These are phyloP conservation scores for Alectoris magna DNA, from an alignment of 2,797 vertebrate species.

Conservation along the genomic window DNA sequence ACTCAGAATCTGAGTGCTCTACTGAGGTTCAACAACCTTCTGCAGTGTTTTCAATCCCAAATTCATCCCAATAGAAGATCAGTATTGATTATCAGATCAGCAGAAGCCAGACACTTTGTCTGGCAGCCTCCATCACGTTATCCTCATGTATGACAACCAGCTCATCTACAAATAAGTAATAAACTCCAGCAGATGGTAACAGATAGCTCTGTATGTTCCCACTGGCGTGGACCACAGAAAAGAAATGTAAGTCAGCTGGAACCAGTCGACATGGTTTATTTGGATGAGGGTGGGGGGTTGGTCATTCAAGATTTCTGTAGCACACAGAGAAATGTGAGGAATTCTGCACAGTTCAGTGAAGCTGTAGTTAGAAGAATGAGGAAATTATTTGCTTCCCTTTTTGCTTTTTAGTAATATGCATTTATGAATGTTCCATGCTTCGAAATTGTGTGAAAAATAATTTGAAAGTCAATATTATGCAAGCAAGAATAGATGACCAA, in stretches of 20 bases:
- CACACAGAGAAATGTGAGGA: background rate
- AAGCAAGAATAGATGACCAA: background rate
- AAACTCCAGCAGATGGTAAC: background rate
- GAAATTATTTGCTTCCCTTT: background rate
- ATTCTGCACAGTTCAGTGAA: background rate
- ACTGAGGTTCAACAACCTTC: background rate
- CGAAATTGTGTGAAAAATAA: background rate
- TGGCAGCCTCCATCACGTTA: background rate
- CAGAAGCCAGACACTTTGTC: background rate
- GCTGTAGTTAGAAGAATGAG: background rate
- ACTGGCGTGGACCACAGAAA: background rate
- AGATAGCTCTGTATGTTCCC: background rate
- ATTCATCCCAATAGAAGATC: background rate
- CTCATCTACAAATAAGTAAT: background rate
- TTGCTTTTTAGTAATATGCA: background rate
- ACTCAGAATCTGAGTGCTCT: background rate
- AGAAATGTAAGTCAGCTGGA: background rate
- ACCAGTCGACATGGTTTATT: background rate
- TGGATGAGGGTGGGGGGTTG: background rate
- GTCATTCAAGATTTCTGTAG: background rate
- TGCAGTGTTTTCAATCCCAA: fast-evolving
- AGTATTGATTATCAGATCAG: background rate
- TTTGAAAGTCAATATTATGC: background rate
- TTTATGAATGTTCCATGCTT: background rate
- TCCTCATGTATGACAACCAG: background rate